These are phyloP conservation scores for Lontra canadensis DNA, from an alignment of 2,113 vertebrate genomes.

Conservation along the genomic window DNA sequence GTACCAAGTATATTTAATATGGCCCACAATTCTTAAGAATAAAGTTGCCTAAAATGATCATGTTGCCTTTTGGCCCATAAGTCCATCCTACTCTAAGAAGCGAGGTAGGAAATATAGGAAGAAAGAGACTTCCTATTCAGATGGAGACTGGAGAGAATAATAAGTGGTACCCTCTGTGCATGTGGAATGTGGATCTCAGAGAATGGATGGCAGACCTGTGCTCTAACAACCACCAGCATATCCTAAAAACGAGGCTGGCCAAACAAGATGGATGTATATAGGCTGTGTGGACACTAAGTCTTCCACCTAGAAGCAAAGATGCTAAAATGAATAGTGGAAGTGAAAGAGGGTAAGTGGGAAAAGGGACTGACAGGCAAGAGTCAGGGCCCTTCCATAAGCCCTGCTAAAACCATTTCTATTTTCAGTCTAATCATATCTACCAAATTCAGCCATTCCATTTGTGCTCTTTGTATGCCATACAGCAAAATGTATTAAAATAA, in stretches of 20 bases:
- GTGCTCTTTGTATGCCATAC: slow-evolving; percentile 38
- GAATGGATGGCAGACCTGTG: slow-evolving; percentile 50
- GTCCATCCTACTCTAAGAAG: slow-evolving; percentile 56
- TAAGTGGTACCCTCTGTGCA: slow-evolving; percentile 14
- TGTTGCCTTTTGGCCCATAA: slow-evolving; percentile 2
- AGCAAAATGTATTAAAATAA: slow-evolving; percentile 37
- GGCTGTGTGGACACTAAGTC: slow-evolving; percentile 48
- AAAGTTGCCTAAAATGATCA: slow-evolving; percentile 38
- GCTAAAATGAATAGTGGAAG: slow-evolving; percentile 55
- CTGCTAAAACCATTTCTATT: slow-evolving; percentile 73
- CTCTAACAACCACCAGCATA: slow-evolving; percentile 45
- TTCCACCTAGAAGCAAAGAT: slow-evolving; percentile 73
- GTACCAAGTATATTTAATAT: slow-evolving; percentile 25
- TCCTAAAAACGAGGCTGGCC: slow-evolving; percentile 55
- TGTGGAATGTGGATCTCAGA: slow-evolving; percentile 42
- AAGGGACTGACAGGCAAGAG: slow-evolving; percentile 63
- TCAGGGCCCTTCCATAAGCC: slow-evolving; percentile 59
- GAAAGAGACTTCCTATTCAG: slow-evolving; percentile 61
- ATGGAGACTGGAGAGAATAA: background rate
- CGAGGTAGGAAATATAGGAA: slow-evolving; percentile 61
- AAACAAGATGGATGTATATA: slow-evolving; percentile 66
- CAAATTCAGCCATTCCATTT: slow-evolving; percentile 78
- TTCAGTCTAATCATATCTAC: slow-evolving; percentile 69
- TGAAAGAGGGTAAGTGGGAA: slow-evolving; percentile 58
- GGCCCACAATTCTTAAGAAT: slow-evolving; percentile 38